These are phyloP conservation scores for Platycheirus rosarum DNA, from an alignment of 2,888 invertebrate genomes.

Conservation along the genomic window DNA sequence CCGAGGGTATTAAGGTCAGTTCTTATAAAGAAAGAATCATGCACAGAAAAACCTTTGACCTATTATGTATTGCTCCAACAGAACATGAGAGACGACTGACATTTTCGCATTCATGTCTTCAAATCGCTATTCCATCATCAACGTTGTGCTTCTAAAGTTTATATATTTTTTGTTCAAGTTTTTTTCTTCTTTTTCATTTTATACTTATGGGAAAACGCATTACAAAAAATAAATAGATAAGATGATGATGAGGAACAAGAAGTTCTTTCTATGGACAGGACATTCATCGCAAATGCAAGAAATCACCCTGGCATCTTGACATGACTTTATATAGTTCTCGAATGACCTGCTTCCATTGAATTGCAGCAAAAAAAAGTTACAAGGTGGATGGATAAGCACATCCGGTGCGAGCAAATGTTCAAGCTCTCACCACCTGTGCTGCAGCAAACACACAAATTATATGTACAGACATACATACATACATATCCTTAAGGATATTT, in stretches of 20 bases:
- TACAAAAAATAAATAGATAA: conserved; percentile 33
- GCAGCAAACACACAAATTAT: not conserved
- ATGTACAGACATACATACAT: no score
- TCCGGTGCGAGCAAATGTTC: conserved; percentile 17
- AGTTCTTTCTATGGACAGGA: conserved; percentile 25
- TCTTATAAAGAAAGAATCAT: not conserved
- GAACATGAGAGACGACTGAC: conserved; percentile 32
- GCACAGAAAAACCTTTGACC: conserved; percentile 20
- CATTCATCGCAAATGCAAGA: conserved; percentile 27
- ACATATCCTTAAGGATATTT: conserved; percentile 11
- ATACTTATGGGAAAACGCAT: conserved; percentile 2
- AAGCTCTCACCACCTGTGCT: conserved; percentile 13
- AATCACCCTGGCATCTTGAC: conserved; percentile 36
- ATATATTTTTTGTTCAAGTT: not conserved
- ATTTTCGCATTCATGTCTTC: conserved; percentile 37
- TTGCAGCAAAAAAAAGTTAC: conserved; percentile 16
- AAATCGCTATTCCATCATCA: conserved; percentile 56
- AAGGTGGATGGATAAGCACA: conserved; percentile 1
- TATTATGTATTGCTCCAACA: conserved; percentile 32
- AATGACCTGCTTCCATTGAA: conserved; percentile 48
- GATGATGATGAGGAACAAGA: conserved; percentile 23
- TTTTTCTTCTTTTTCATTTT: not conserved
- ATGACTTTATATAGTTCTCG: conserved; percentile 35
- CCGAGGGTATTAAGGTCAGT: conserved; percentile 54
- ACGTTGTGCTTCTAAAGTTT: conserved; percentile 30